Evolutionary conservation across 2,797 vertebrate genomes (phyloP), one percentile per base, ranked within the genome.

Genomic region (Myioborus miniatus): DNA sequence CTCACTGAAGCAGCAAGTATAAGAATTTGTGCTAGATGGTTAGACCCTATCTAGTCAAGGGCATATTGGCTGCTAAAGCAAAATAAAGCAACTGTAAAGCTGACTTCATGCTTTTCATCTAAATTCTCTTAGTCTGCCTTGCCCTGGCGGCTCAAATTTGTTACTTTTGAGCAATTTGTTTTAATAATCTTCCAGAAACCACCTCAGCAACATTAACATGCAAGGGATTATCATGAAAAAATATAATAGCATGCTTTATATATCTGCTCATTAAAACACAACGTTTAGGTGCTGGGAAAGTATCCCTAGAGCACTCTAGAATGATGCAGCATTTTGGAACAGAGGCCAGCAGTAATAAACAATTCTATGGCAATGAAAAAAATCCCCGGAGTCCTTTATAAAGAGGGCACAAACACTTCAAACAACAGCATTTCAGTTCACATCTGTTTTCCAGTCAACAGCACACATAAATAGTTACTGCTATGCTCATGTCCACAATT

Each of bases 21-120:
- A 83, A 71, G 82, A 93, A 95, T 93, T 87, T 71, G 81, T 83
- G 83, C 64, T 92, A 78, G 84, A 92, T 46, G 43, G 80, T 79
- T 81, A 82, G 70, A 87, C 22, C 37, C 29, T 83, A 59, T 85
- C 87, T 87, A 75, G n/a, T 78, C 63, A 89, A 85, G 62, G 82
- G 59, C 72, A 83, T 81, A 92, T 49, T 69, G 69, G 50, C 79
- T 92, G 68, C 78, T 85, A 46, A 83, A 43, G 43, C 50, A 89
- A 96, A 86, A 87, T 64, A 89, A 91, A 86, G 62, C 39, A 76
- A 69, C 29, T 6, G 1, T 29, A 93, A 85, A 94, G 76, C 53
- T 78, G 58, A 71, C 41, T 87, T 85, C 69, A 69, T 29, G 46
- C 20, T 91, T 89, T 93, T 74, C 7, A 53, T 85, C 32, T 62